Conservation (phyloP, 2,888 invertebrate genomes). For the Mythimna lalbum region DNA sequence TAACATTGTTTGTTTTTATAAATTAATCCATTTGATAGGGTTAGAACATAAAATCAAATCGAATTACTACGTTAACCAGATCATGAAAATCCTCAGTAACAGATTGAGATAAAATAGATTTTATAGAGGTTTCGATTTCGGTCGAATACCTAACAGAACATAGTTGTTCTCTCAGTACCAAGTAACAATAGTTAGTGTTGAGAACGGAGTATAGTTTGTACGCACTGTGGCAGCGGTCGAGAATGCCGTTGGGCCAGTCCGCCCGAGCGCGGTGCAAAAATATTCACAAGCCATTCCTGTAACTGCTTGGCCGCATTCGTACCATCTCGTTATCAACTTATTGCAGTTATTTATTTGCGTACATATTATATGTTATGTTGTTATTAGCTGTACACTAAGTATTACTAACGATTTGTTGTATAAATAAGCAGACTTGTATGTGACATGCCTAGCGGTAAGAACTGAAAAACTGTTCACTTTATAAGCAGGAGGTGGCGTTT, state of each 20-base stretch:
- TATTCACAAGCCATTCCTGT: slow-evolving; percentile 78
- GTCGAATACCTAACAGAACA: not conserved
- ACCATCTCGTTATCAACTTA: slow-evolving; percentile 69
- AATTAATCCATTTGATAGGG: not conserved
- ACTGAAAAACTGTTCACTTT: not conserved
- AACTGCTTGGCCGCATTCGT: slow-evolving; percentile 75
- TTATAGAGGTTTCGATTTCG: not conserved
- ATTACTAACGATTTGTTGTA: slow-evolving; percentile 14
- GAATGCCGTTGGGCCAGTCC: slow-evolving; percentile 85
- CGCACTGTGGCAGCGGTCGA: slow-evolving; percentile 70
- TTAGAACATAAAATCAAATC: not conserved
- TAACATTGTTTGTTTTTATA: not conserved
- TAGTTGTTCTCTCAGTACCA: not conserved
- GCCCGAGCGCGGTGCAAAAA: slow-evolving; percentile 77
- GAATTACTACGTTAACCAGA: not conserved
- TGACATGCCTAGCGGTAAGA: not conserved
- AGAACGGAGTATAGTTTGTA: slow-evolving; percentile 33
- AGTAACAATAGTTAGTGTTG: slow-evolving; percentile 45
- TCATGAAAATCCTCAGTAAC: not conserved
- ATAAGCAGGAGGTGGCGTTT: no score
- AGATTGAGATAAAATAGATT: not conserved
- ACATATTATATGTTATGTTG: slow-evolving; percentile 24
- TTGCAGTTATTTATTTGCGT: slow-evolving; percentile 56
- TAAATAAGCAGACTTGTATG: slow-evolving; percentile 1
- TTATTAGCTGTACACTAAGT: slow-evolving; percentile 24